Conservation (phyloP, 2,888 invertebrate species). For the Cantharis lateralis region DNA sequence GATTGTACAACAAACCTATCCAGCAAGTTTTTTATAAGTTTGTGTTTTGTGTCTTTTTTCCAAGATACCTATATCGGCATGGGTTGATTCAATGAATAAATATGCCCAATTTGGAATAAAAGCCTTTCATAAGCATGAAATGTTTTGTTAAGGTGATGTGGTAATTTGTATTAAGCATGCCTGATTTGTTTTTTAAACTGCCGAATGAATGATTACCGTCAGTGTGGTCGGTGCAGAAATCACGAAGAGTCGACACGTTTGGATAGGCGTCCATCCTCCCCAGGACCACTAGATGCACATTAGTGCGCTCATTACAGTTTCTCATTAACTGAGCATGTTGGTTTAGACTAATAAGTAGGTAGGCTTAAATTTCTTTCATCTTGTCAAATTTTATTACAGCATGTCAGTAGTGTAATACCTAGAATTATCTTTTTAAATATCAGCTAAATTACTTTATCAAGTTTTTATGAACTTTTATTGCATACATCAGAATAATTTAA, state of each 20-base stretch:
- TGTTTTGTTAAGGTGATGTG: neutral
- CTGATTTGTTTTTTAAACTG: constrained; percentile 1
- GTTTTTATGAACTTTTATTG: neutral
- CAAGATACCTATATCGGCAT: too few species aligned
- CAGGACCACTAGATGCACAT: constrained; percentile 23
- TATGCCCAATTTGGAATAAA: constrained; percentile 1
- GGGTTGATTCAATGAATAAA: too few species aligned
- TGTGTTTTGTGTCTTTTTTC: too few species aligned
- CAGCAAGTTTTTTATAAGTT: too few species aligned
- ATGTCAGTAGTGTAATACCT: constrained; percentile 2
- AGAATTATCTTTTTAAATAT: neutral
- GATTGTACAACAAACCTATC: too few species aligned
- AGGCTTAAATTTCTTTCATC: constrained; percentile 28
- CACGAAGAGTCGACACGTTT: constrained; percentile 36
- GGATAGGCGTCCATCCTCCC: constrained; percentile 29
- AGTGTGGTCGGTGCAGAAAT: constrained; percentile 32
- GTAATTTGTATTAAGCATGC: constrained; percentile 5
- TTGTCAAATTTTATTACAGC: constrained; percentile 30
- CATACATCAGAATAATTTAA: neutral
- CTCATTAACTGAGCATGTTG: constrained; percentile 31
- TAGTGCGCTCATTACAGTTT: constrained; percentile 35
- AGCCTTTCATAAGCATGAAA: too few species aligned
- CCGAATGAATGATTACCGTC: constrained; percentile 37
- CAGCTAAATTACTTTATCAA: neutral
- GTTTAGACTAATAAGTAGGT: constrained; percentile 35